Evolutionary conservation across 2,797 vertebrate genomes (phyloP).

Genomic region (Sebastolobus alascanus): DNA sequence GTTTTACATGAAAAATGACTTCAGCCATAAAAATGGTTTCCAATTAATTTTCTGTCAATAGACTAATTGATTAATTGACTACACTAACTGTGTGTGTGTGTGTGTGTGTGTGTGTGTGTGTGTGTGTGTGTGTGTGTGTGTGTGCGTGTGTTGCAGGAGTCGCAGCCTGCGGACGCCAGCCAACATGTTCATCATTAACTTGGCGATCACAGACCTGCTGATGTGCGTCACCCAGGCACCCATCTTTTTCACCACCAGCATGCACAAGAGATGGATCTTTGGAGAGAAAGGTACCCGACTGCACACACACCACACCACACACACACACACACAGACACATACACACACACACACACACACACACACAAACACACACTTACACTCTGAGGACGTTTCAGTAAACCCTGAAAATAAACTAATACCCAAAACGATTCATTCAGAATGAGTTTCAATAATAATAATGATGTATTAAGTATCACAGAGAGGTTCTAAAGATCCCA

Average conservation of each 20-base stretch:
- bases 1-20: background rate
- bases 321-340: background rate
- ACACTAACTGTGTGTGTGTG: background rate
- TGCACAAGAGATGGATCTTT: slow-evolving; percentile 95
- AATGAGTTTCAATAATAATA: background rate
- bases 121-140: slow-evolving; percentile 23
- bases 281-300: slow-evolving; percentile 90
- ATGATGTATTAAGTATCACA: background rate
- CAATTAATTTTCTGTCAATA: background rate
- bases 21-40: too few relatives aligned
- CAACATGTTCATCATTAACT: slow-evolving; percentile 94
- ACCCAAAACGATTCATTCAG: background rate
- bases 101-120: slow-evolving; percentile 15
- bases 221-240: slow-evolving; percentile 95
- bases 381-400: background rate
- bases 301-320: background rate
- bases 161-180: slow-evolving; percentile 90
- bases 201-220: slow-evolving; percentile 93
- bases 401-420: background rate
- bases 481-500: background rate
- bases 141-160: slow-evolving; percentile 83
- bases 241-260: slow-evolving; percentile 92
- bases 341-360: too few relatives aligned
- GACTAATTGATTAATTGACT: too few relatives aligned
- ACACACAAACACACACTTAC: background rate